Evolutionary conservation across 2,888 invertebrate species (phyloP), one percentile per base, ranked within the genome.

Genomic region (Polymixis lichenea): DNA sequence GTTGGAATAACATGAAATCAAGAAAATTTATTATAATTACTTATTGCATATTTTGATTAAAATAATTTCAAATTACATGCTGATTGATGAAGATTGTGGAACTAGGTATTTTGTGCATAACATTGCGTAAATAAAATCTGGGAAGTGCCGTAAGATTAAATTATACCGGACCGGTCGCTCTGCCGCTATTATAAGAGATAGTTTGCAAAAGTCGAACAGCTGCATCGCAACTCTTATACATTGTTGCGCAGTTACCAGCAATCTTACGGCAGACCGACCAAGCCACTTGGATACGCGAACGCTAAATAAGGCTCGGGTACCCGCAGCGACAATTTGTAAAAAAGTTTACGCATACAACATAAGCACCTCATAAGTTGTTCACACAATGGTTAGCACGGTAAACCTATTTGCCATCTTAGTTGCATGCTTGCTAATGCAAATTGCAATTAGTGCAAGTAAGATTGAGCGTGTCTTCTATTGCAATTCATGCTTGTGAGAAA

Each of bases 1-100:
- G 92, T 92, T 82, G 77, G 78, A 77, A 83, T 80, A 73, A 77
- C 83, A 87, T 84, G 76, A 71, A 79, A 88, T 79, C 60, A 79
- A 72, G 70, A 79, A 74, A 80, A 68, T 53, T 71, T 61, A n/a
- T 55, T 46, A 68, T 43, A 11, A 75, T 61, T 64, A 69, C 25
- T 51, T 61, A 58, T 51, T 19, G 58, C n/a, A 38, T 72, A 58
- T 71, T 71, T 61, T 28, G 53, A 53, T 56, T 32, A 15, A 28
- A 71, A 32, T 51, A 65, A 61, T 80, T 75, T 76, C 67, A 80
- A 60, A 51, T 66, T 32, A 51, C 85, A 85, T 85, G 83, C 77
- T 62, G 51, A 58, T 71, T 32, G 51, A n/a, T 19, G 19, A 65
- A 61, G 43, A 56, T 38, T 56, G n/a, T 53, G 38, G 51, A 80